These are phyloP conservation scores for Turritopsis rubra DNA, from an alignment of 30 jellyfish, hydroid and myxozoan genomes.

Conservation along the genomic window DNA sequence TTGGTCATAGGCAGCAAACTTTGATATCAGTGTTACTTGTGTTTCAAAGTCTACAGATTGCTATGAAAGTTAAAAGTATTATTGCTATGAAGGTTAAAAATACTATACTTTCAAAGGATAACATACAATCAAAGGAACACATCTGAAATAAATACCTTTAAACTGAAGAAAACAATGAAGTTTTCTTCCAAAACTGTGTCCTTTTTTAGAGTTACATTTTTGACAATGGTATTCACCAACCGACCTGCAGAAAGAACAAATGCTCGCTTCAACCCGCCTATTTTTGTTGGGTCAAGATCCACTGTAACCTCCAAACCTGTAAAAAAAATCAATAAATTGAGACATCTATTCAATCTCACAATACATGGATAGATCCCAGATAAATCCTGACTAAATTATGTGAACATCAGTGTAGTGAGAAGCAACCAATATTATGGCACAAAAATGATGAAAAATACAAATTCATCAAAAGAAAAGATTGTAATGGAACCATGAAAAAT, in stretches of 20 bases:
- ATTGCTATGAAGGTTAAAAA: not conserved
- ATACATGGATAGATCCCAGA: too few species aligned
- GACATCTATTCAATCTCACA: too few species aligned
- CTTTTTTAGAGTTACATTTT: constrained; percentile 14
- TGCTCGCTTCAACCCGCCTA: constrained; percentile 17
- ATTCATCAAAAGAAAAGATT: too few species aligned
- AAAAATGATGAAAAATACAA: too few species aligned
- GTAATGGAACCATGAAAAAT: too few species aligned
- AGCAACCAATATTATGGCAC: too few species aligned
- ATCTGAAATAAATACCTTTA: not conserved
- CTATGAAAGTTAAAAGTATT: not conserved
- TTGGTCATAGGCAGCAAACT: not conserved
- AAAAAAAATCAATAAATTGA: not conserved
- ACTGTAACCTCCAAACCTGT: constrained; percentile 28
- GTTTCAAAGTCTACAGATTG: constrained; percentile 9
- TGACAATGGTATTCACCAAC: not conserved
- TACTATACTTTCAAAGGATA: not conserved
- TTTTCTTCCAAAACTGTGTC: not conserved
- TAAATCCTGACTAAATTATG: too few species aligned
- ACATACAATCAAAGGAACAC: not conserved
- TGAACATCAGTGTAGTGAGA: too few species aligned
- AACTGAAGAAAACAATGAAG: not conserved
- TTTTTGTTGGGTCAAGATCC: constrained; percentile 19
- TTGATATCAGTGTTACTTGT: constrained; percentile 19
- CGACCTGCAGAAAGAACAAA: not conserved